Base-by-base conservation (phyloP, 1,140 invertebrate genomes). In the Batillaria attramentaria region DNA sequence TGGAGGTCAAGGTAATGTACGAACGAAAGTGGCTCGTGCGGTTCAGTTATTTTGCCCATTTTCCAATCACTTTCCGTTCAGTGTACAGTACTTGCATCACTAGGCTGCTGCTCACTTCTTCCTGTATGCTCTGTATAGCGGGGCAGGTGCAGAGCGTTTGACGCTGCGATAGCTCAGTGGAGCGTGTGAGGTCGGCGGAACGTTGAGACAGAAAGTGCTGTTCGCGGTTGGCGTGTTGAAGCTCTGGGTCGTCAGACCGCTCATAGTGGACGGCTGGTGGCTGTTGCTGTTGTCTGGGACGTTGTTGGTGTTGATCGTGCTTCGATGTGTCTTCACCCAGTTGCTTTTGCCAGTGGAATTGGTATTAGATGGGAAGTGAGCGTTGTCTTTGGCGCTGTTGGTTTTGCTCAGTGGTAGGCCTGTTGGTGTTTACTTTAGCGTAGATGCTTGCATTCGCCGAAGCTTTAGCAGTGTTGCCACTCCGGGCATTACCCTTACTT, bases 141-240 rank as follows among this genome's bases (percentile, higher is more conserved):
- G 68, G 24, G 68, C 68, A 10, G 68, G 68, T 20, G 68, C 68
- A 6, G 68, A 70, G 13, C 68, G 41, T 42, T 70, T 70, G 68
- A 5, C n/a, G 33, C 66, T 39, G 18, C 68, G 39, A 31, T 70
- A 70, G 37, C 16, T 39, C 24, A 13, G 16, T 20, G 6, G 37
- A 1, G 39, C 41, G 68, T 28, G 28, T 39, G 68, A 39, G 24
- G 35, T 8, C 37, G 33, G 31, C 3, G 37, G 66, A 10, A 69
- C 39, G 66, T 42, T 69, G 37, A 39, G 35, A 24, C 35, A 4
- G 20, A 39, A 37, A 20, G 35, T n/a, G 18, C 28, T 41, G 31
- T 6, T 35, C 18, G 6, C 10, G 66, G 37, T 69, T 31, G 31
- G 33, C 37, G n/a, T 20, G 20, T 6, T 31, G 41, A 3, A 5